Evolutionary conservation across 2,888 invertebrate species (phyloP).

Genomic region (Ectemnius lituratus): DNA sequence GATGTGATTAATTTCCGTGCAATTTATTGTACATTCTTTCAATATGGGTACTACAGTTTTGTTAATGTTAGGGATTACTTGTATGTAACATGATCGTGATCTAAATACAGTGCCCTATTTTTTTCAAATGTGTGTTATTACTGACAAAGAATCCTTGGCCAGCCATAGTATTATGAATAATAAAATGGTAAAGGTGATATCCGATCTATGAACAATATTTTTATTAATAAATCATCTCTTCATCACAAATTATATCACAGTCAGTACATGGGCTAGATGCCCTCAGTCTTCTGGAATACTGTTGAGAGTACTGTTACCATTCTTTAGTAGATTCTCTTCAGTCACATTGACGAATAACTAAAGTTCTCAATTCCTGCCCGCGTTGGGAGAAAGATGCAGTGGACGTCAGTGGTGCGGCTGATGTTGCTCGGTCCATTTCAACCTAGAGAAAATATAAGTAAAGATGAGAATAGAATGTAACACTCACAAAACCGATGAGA

Average conservation of each 20-base stretch:
- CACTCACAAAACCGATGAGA: constrained; percentile 2
- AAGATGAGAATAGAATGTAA: constrained; percentile 35
- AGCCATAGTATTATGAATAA: no score
- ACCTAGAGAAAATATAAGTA: constrained; percentile 65
- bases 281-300: constrained; percentile 15
- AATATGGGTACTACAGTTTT: background rate
- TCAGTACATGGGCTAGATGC: constrained; percentile 1
- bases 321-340: no score
- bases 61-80: background rate
- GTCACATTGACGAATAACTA: background rate
- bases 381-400: constrained; percentile 19
- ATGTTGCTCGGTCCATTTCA: constrained; percentile 56
- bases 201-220: constrained; percentile 17
- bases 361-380: constrained; percentile 33
- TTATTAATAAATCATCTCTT: constrained; percentile 11
- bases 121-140: no score
- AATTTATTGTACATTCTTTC: constrained; percentile 9
- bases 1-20: constrained; percentile 17
- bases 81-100: no score
- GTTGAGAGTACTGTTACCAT: no score
- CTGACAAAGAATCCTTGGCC: no score
- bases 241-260: constrained; percentile 11
- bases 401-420: constrained; percentile 66
- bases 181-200: background rate
- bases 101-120: no score